phyloP scores from a whole-genome alignment of 2,113 vertebrate species.

The Rhipidura dahli region DNA sequence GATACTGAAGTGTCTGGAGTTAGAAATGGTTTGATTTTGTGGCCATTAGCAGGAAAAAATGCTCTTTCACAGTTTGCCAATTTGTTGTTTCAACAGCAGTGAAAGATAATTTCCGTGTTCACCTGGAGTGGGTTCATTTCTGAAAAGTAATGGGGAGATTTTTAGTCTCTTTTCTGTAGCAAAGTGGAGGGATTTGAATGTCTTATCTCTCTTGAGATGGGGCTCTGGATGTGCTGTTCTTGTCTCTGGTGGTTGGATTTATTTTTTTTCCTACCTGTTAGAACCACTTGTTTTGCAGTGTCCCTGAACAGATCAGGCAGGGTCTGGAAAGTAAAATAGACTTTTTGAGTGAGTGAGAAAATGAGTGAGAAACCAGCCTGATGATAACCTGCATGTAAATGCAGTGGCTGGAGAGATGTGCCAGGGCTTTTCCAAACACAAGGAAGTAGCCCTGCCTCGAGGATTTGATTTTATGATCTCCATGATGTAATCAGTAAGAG shows the following conservation, averaged over 20 bases:
- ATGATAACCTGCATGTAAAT: not conserved
- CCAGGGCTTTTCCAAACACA: not conserved
- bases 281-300: not conserved
- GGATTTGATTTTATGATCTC: not conserved
- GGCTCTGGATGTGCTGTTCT: not conserved
- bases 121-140: not conserved
- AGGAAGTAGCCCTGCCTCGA: not conserved
- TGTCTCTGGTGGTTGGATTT: not conserved
- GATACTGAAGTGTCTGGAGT: not conserved
- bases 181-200: not conserved
- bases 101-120: not conserved
- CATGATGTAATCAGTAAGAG: not conserved
- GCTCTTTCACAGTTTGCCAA: not conserved
- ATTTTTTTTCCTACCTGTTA: not conserved
- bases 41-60: not conserved
- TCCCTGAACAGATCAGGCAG: rapidly evolving
- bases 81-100: not conserved
- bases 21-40: not conserved
- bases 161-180: not conserved
- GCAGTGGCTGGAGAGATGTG: not conserved
- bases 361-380: not conserved
- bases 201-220: not conserved
- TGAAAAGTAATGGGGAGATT: not conserved
- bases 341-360: too few relatives aligned
- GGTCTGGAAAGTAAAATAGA: not conserved